Conservation (phyloP, 2,888 invertebrate species). For the Troides oblongomaculatus region DNA sequence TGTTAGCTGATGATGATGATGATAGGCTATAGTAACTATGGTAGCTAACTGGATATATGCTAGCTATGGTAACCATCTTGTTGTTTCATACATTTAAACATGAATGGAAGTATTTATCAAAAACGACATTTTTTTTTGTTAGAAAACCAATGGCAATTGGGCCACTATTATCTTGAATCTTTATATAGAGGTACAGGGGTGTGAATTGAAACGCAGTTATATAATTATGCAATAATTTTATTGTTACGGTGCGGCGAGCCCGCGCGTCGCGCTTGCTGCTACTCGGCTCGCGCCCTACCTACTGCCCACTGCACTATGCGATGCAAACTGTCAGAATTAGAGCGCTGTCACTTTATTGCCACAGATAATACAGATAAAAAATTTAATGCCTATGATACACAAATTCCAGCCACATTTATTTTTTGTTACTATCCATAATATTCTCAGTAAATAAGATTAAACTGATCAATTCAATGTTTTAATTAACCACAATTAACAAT, state of each 20-base stretch:
- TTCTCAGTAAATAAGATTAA: too few species aligned
- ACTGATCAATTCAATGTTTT: too few species aligned
- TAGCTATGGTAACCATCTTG: too few species aligned
- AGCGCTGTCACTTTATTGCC: constrained; percentile 21
- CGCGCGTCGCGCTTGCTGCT: constrained; percentile 47
- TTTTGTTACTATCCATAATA: too few species aligned
- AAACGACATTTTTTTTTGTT: too few species aligned
- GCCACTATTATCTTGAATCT: neutral
- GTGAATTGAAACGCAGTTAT: constrained; percentile 30
- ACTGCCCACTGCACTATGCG: constrained; percentile 41
- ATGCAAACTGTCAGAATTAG: constrained; percentile 39
- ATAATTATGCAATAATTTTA: constrained; percentile 76
- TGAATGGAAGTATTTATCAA: too few species aligned
- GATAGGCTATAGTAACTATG: too few species aligned
- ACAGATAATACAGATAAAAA: constrained; percentile 1
- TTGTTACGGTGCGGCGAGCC: constrained; percentile 67
- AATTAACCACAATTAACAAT: constrained; percentile 60
- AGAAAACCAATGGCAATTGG: neutral
- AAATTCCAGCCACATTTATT: neutral
- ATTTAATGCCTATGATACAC: neutral
- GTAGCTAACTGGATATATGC: too few species aligned
- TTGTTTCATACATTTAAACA: too few species aligned
- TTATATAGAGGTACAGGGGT: neutral
- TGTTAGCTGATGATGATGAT: too few species aligned
- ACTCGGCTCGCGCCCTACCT: constrained; percentile 48